Evolutionary conservation across 2,888 invertebrate species (phyloP).

Genomic region (Agrochola lota): DNA sequence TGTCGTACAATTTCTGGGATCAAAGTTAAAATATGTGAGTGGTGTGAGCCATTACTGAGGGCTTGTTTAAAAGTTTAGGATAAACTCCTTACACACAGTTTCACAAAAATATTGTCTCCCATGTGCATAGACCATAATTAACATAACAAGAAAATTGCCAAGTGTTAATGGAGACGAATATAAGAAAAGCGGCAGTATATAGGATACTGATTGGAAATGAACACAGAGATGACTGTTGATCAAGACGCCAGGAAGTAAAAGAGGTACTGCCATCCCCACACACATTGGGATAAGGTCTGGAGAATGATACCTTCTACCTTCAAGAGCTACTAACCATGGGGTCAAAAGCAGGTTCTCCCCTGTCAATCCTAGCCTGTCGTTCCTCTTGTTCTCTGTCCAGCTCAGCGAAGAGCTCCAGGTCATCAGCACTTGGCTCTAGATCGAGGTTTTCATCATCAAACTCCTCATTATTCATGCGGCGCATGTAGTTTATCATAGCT

Average conservation of each 20-base stretch:
- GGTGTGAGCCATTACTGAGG: background rate
- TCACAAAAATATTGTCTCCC: background rate
- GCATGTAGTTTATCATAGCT: conserved; percentile 80
- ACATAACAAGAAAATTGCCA: background rate
- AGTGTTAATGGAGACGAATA: background rate
- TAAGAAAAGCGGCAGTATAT: background rate
- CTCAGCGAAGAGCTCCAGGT: conserved; percentile 85
- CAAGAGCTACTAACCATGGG: conserved; percentile 78
- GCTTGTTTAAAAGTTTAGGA: background rate
- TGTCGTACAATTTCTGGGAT: conserved; percentile 83
- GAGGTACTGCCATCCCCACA: background rate
- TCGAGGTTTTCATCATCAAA: conserved; percentile 74
- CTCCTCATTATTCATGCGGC: conserved; percentile 69
- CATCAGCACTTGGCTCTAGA: conserved; percentile 83
- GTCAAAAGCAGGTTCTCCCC: conserved; percentile 86
- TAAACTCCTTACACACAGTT: background rate
- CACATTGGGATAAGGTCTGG: background rate
- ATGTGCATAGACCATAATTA: background rate
- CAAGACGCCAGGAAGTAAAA: background rate
- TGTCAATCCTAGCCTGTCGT: conserved; percentile 82
- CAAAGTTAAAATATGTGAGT: conserved; percentile 4
- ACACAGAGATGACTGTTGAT: background rate
- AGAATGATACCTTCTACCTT: background rate
- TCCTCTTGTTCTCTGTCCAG: conserved; percentile 81
- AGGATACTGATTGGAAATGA: background rate